A percentile compares a stretch with the other conserved stretches of the same genome.
Conservation (phyloP, 2,888 invertebrate genomes). For the Tortricodes alternella region DNA sequence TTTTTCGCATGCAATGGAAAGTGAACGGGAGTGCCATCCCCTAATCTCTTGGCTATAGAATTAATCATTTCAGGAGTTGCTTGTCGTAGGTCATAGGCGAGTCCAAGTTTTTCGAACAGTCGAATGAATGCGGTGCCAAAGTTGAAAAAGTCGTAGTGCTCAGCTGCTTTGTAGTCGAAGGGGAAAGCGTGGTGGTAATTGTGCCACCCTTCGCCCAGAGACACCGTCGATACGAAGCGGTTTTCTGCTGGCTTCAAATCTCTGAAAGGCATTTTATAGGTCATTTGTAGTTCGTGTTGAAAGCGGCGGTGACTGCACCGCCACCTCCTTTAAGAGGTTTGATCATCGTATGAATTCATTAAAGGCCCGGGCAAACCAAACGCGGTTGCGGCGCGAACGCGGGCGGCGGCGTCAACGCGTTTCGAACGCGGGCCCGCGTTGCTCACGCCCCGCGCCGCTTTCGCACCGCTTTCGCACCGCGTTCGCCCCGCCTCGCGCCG, state of each 20-base stretch:
- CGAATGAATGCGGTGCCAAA: slow-evolving; percentile 63
- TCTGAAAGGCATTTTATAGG: slow-evolving; percentile 56
- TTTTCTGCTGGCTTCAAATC: slow-evolving; percentile 85
- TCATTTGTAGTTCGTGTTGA: slow-evolving; percentile 22
- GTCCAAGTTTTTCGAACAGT: slow-evolving; percentile 66
- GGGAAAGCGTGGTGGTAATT: slow-evolving; percentile 91
- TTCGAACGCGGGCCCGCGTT: too few relatives aligned
- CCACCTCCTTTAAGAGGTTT: too few relatives aligned
- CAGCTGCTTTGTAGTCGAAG: slow-evolving; percentile 84
- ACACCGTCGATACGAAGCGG: slow-evolving; percentile 82
- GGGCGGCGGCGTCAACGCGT: too few relatives aligned
- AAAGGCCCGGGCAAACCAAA: too few relatives aligned
- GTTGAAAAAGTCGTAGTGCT: slow-evolving; percentile 77
- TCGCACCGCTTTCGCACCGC: too few relatives aligned
- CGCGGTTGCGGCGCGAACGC: too few relatives aligned
- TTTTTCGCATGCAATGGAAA: slow-evolving; percentile 46
- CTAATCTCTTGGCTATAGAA: slow-evolving; percentile 65
- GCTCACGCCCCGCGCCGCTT: too few relatives aligned
- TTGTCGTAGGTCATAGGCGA: slow-evolving; percentile 70
- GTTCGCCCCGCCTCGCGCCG: too few relatives aligned
- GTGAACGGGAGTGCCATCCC: slow-evolving; percentile 70
- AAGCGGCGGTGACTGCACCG: background rate
- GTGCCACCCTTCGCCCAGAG: slow-evolving; percentile 88
- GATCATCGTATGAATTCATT: too few relatives aligned
- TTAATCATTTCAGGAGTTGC: slow-evolving; percentile 73